Percentiles rank a stretch among this genome's conserved stretches.
These are phyloP conservation scores for Candoia aspera DNA, from an alignment of 2,113 vertebrate genomes.

Conservation along the genomic window DNA sequence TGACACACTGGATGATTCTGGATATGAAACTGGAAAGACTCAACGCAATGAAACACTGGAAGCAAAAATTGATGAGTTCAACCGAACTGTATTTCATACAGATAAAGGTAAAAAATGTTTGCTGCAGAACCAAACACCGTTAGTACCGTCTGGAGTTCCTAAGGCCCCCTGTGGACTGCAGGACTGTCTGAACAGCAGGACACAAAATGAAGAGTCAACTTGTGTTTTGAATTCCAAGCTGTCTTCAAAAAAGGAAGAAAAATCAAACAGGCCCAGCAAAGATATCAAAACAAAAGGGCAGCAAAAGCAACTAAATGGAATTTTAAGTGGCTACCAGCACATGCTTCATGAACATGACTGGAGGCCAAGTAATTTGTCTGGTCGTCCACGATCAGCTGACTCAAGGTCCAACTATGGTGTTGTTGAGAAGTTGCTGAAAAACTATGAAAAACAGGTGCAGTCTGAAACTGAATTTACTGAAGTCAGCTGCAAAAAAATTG, in stretches of 20 bases:
- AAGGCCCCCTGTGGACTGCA: constrained; percentile 51
- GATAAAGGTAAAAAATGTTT: constrained; percentile 72
- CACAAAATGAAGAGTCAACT: constrained; percentile 39
- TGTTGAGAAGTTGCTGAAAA: constrained; percentile 91
- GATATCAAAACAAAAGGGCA: constrained; percentile 43
- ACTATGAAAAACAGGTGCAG: constrained; percentile 78
- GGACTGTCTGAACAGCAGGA: constrained; percentile 20
- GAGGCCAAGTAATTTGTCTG: constrained; percentile 88
- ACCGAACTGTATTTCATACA: constrained; percentile 90
- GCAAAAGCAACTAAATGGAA: constrained; percentile 61
- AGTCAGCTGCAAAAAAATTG: constrained; percentile 65
- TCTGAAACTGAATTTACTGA: constrained; percentile 64
- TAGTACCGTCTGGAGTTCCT: constrained; percentile 52
- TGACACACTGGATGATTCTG: constrained; percentile 44
- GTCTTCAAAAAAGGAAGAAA: constrained; percentile 52
- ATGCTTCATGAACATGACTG: constrained; percentile 86
- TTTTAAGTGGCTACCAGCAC: constrained; percentile 67
- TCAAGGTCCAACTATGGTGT: constrained; percentile 94
- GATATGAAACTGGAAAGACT: constrained; percentile 53
- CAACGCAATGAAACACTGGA: constrained; percentile 85
- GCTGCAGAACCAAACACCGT: constrained; percentile 55
- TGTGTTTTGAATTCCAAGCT: constrained; percentile 40
- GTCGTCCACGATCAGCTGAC: constrained; percentile 88
- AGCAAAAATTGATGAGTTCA: constrained; percentile 92
- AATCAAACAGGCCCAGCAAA: constrained; percentile 46